Evolutionary conservation across 1,140 invertebrate genomes (phyloP), one percentile per base, ranked within the genome.

Genomic region (Matsumurasca onukii): DNA sequence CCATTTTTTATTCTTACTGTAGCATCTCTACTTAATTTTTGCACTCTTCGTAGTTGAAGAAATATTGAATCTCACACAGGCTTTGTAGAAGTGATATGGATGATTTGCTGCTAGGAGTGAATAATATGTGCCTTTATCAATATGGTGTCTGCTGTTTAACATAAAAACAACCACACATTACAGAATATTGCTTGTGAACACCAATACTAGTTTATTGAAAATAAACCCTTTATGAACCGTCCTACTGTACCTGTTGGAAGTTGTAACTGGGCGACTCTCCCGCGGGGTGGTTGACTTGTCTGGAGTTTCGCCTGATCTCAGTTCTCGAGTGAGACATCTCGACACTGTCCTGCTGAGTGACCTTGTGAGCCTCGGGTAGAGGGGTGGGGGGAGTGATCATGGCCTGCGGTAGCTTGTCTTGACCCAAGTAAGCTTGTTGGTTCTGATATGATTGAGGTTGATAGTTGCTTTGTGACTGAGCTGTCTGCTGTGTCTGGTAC

Each of bases 271-370:
- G 73, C 0, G 69, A 65, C 3, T 83, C 80, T 1, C 79, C 79
- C 31, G 79, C 80, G 2, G 79, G 79, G 39, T 79, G 51, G n/a
- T n/a, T n/a, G 30, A 82, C 76, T 55, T 79, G 78, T 70, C 80
- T 81, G 22, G 80, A 83, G 73, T 78, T 82, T 51, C 82, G 75
- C 77, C 79, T 74, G 48, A 81, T 69, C 45, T 73, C 68, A 15
- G 63, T 69, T 64, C 67, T 57, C 13, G 55, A 34, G 39, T 69
- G 61, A 39, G 66, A 39, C 20, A 15, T 31, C n/a, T 66, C 61
- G 17, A 52, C 51, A 3, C 45, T 29, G 31, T 27, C 45, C 49
- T n/a, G 3, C n/a, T 17, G 24, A 22, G 45, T 61, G 39, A 68
- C 49, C 57, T 61, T 70, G 31, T 71, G 66, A n/a, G 66, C 39